phyloP scores from a whole-genome alignment of 2,888 invertebrate genomes.

The Dione vanillae region DNA sequence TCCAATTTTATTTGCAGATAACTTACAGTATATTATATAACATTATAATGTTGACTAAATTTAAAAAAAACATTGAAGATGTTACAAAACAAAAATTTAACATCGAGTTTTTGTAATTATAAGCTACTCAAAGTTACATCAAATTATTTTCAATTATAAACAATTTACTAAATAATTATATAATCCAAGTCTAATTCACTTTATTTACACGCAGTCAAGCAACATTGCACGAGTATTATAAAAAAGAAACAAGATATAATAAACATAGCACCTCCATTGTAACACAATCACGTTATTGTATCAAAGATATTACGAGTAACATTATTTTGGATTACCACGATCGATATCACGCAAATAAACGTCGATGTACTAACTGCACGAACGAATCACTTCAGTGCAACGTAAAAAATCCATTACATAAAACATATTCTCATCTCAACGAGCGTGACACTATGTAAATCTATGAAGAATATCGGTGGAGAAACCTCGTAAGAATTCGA shows the following conservation, averaged over 20 bases:
- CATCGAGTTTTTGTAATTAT: background rate
- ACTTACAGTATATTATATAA: slow-evolving; percentile 6
- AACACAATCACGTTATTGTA: slow-evolving; percentile 43
- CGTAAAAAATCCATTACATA: slow-evolving; percentile 25
- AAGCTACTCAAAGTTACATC: slow-evolving; percentile 2
- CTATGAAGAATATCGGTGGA: slow-evolving; percentile 74
- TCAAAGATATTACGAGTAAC: slow-evolving; percentile 44
- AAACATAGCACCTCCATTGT: slow-evolving; percentile 48
- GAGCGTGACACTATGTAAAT: slow-evolving; percentile 58
- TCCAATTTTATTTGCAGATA: slow-evolving; percentile 24
- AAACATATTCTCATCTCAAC: slow-evolving; percentile 11
- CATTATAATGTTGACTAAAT: background rate
- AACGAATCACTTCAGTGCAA: slow-evolving; percentile 19
- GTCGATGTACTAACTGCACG: slow-evolving; percentile 4
- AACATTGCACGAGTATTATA: slow-evolving; percentile 34
- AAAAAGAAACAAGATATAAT: slow-evolving; percentile 28
- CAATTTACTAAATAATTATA: slow-evolving; percentile 3
- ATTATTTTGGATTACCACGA: slow-evolving; percentile 38
- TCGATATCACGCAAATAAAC: slow-evolving; percentile 38
- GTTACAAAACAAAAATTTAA: background rate
- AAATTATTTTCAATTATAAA: background rate
- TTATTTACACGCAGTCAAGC: slow-evolving; percentile 11
- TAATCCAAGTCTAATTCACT: slow-evolving; percentile 10
- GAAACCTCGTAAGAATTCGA: slow-evolving; percentile 73
- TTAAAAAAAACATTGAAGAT: background rate